phyloP scores from a whole-genome alignment of 2,113 vertebrate genomes.

The Neomonachus schauinslandi region DNA sequence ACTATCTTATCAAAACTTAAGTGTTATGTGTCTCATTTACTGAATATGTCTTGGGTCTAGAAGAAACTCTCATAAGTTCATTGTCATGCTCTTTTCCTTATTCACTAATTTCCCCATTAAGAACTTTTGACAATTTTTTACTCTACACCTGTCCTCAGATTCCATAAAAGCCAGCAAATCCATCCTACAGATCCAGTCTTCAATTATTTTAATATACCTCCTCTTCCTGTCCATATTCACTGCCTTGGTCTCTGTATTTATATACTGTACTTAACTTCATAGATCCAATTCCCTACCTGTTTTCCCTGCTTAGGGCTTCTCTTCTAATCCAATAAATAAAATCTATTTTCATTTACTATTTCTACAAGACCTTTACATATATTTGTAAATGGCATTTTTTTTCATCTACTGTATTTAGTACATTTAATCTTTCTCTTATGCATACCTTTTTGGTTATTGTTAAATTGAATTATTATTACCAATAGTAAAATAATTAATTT shows the following conservation, averaged over 20 bases:
- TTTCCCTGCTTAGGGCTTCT: background rate
- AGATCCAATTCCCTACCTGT: background rate
- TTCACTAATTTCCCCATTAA: background rate
- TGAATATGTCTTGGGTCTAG: background rate
- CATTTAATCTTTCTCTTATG: background rate
- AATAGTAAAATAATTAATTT: background rate
- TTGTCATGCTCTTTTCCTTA: background rate
- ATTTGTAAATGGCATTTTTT: background rate
- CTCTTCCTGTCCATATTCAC: rapidly evolving
- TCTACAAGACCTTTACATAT: background rate
- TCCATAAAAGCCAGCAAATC: background rate
- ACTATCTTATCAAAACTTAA: background rate
- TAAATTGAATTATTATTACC: background rate
- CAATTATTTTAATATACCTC: background rate
- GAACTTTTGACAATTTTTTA: background rate
- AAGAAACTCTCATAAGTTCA: background rate
- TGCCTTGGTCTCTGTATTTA: background rate
- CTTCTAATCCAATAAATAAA: background rate
- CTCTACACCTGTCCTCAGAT: background rate
- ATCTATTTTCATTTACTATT: background rate
- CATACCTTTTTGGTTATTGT: background rate
- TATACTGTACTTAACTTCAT: background rate
- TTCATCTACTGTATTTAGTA: background rate
- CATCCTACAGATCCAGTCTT: background rate
- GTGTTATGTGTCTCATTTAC: background rate